Evolutionary conservation across 2,888 invertebrate species (phyloP), one percentile per base, ranked within the genome.

Genomic region (Caenorhabditis japonica): DNA sequence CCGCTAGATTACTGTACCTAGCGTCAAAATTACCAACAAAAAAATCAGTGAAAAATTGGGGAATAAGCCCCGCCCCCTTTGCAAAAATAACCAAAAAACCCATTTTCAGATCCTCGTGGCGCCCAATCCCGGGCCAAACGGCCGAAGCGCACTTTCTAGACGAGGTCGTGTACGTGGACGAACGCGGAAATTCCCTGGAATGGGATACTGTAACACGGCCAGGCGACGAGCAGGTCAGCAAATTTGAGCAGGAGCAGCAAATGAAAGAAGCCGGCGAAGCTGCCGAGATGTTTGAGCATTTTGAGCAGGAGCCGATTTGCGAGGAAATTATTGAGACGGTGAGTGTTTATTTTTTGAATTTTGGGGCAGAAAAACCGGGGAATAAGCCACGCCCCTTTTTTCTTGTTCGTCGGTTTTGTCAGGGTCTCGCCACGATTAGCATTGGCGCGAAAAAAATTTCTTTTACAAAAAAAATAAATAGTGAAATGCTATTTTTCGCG

Each of bases 151-250:
- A 39, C n/a, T 44, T 58, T 4, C 36, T 49, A 10, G 41, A 49
- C 13, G 72, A 74, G 19, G 44, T 76, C 0, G 69, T 74, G 8
- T 78, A 74, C 46, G 33, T 74, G 15, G 78, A 78, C 44, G 70
- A 56, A 13, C 44, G 47, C 17, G 77, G 72, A 38, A 59, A 70
- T 21, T 36, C 69, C 0, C 43, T 64, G 7, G 73, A 73, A 43
- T 78, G 78, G 78, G 72, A 75, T 23, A 21, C 43, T 2, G 58
- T 62, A 17, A 55, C 39, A 3, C n/a, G 64, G 12, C 41, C 58
- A 3, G 49, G 15, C 13, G 53, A 41, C 4, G 44, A 21, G 21
- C 19, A 1, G 23, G n/a, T n/a, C n/a, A n/a, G n/a, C n/a, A 13
- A 33, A 25, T 49, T 55, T 15, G 34, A 38, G 7, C 15, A 8